These are phyloP conservation scores for Gobionotothen gibberifrons DNA, from an alignment of 2,797 vertebrate genomes.

Conservation along the genomic window DNA sequence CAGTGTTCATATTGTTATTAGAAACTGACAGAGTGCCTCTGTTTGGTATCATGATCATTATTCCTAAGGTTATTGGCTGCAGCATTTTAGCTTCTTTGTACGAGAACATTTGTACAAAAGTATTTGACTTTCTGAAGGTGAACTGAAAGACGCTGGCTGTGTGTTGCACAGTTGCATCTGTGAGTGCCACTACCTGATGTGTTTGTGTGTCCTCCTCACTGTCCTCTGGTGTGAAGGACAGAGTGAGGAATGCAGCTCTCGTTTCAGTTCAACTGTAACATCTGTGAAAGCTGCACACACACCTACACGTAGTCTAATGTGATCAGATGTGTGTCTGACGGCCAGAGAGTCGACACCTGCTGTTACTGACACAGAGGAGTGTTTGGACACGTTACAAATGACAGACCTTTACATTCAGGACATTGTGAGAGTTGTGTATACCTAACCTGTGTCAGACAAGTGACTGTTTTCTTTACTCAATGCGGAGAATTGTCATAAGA, in stretches of 20 bases:
- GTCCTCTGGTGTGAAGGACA: conserved; percentile 36
- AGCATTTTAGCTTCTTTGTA: neutral
- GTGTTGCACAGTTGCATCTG: conserved; percentile 4
- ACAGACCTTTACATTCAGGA: conserved; percentile 16
- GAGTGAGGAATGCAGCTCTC: neutral
- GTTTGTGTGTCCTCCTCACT: neutral
- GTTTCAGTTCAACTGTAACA: conserved; percentile 17
- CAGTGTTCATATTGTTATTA: neutral
- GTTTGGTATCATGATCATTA: no score
- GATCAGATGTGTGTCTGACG: conserved; percentile 1
- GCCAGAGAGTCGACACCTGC: conserved; percentile 18
- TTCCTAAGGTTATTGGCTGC: no score
- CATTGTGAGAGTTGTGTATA: conserved; percentile 14
- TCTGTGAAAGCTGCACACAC: conserved; percentile 3
- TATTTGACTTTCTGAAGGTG: neutral
- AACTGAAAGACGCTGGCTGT: neutral
- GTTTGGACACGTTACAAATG: conserved; percentile 3
- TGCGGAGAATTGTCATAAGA: neutral
- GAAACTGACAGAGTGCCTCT: neutral
- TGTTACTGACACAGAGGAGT: neutral
- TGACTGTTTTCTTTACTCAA: neutral
- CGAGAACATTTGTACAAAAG: neutral
- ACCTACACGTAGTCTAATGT: neutral
- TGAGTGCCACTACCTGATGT: neutral
- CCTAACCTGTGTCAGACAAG: neutral